Percentiles rank a stretch among this genome's conserved stretches.
phyloP scores from a whole-genome alignment of 1,140 invertebrate genomes.

The Lepidurus packardi region DNA sequence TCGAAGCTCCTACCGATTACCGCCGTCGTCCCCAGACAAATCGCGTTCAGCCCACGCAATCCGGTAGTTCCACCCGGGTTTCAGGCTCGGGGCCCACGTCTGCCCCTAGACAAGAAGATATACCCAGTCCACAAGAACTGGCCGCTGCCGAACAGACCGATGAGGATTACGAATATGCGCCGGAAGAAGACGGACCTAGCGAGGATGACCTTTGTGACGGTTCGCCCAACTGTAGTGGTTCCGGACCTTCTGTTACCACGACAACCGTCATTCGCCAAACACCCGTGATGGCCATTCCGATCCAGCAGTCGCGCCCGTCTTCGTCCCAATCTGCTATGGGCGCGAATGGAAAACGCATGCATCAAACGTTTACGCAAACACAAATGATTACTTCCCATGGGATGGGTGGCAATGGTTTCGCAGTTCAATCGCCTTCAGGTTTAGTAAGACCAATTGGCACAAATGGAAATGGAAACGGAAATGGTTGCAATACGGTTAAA shows the following conservation, averaged over 20 bases:
- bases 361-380: background rate
- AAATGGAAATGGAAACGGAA: background rate
- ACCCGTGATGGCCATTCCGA: background rate
- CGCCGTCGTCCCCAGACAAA: background rate
- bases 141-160: background rate
- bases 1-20: background rate
- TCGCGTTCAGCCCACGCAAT: background rate
- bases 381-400: background rate
- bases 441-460: background rate
- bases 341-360: background rate
- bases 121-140: background rate
- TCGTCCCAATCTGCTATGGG: background rate
- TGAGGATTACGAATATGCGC: background rate
- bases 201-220: background rate
- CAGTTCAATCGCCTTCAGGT: background rate
- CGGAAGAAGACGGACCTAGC: background rate
- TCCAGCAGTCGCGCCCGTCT: background rate
- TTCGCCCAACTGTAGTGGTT: background rate
- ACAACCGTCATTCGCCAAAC: background rate
- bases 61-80: background rate
- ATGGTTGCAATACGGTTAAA: background rate
- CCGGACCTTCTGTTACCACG: background rate
- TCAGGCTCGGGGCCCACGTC: background rate
- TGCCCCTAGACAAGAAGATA: background rate
- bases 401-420: background rate